phyloP scores from a whole-genome alignment of 2,113 vertebrate genomes.

The Leucoraja erinaceus region DNA sequence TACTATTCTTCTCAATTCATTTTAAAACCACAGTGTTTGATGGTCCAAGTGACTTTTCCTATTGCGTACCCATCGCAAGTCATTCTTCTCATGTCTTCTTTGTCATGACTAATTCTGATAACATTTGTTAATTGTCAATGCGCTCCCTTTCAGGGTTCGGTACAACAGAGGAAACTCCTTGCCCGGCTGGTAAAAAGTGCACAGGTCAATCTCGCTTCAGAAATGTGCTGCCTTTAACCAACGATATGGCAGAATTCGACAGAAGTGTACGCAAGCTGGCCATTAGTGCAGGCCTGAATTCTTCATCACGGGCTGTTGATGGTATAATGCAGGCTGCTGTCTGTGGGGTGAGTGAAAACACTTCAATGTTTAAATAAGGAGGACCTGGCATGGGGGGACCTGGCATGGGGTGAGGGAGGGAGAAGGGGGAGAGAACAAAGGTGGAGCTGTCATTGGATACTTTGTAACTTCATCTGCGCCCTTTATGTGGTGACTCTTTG shows the following conservation, averaged over 20 bases:
- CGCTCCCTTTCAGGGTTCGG: constrained; percentile 40
- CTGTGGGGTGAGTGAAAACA: constrained; percentile 44
- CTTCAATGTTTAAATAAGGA: not conserved
- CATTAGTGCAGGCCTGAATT: constrained; percentile 46
- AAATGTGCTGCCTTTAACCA: constrained; percentile 43
- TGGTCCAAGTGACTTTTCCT: not conserved
- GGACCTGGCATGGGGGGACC: no score
- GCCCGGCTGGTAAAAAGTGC: constrained; percentile 40
- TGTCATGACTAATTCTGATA: no score
- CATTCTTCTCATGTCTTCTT: not conserved
- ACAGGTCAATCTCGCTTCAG: constrained; percentile 42
- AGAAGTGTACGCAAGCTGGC: constrained; percentile 42
- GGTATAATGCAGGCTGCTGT: constrained; percentile 44
- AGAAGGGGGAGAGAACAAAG: no score
- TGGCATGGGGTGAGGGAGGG: no score
- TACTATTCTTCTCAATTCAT: not conserved
- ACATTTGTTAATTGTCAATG: not conserved
- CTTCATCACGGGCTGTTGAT: constrained; percentile 42
- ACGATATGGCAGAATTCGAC: constrained; percentile 42
- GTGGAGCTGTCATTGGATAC: no score
- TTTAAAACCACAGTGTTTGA: not conserved
- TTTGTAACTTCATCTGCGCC: no score
- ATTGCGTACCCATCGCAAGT: not conserved
- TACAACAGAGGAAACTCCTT: constrained; percentile 42
- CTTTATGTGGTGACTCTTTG: no score